Evolutionary conservation across 2,113 vertebrate species (phyloP).

Genomic region (Sakesphorus luctuosus): DNA sequence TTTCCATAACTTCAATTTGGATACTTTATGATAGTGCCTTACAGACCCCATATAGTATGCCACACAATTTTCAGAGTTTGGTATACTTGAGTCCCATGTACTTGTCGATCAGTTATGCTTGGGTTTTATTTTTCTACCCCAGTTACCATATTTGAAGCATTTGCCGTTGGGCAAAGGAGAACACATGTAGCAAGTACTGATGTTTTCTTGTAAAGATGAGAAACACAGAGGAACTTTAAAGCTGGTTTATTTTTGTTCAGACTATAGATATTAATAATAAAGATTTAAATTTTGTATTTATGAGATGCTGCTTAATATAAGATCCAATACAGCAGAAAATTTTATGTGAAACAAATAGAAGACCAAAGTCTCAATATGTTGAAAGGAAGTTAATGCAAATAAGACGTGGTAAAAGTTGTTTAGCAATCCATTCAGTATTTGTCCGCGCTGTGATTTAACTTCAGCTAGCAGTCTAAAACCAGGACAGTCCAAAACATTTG

Average conservation of each 20-base stretch:
- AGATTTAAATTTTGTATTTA: not conserved
- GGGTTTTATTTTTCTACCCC: not conserved
- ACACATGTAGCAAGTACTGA: not conserved
- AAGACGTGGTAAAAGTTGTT: not conserved
- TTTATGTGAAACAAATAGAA: not conserved
- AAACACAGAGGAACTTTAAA: not conserved
- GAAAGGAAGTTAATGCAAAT: not conserved
- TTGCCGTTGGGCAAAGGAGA: not conserved
- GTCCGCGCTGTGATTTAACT: not conserved
- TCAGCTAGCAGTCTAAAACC: not conserved
- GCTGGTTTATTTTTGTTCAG: not conserved
- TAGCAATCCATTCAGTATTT: not conserved
- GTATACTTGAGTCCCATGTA: not conserved
- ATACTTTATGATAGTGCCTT: not conserved
- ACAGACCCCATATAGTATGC: not conserved
- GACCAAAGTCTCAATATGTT: not conserved
- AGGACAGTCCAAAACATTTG: not conserved
- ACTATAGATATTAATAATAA: not conserved
- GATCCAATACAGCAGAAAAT: not conserved
- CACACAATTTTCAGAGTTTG: not conserved
- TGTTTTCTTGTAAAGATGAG: not conserved
- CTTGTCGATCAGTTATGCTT: not conserved
- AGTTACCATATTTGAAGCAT: not conserved
- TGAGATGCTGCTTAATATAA: not conserved
- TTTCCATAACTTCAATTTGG: not conserved